These are phyloP conservation scores for Mantis religiosa DNA, from an alignment of 2,888 invertebrate species.

Conservation along the genomic window DNA sequence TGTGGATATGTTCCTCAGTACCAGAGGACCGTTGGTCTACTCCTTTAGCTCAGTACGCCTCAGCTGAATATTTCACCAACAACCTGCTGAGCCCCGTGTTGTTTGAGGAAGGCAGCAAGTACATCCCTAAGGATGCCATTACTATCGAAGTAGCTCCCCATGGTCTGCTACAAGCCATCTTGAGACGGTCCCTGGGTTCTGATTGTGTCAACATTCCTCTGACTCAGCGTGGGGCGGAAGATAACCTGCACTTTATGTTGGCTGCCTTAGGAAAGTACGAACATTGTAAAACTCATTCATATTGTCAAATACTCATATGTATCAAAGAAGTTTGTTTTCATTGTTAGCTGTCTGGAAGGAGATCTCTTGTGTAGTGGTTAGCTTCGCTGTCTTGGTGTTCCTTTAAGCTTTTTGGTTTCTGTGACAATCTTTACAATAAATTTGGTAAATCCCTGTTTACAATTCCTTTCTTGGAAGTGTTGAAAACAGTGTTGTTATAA, in stretches of 20 bases:
- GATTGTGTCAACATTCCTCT: constrained; percentile 71
- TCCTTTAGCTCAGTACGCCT: constrained; percentile 59
- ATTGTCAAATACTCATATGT: too few relatives aligned
- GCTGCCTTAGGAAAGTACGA: constrained; percentile 62
- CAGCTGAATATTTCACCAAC: constrained; percentile 84
- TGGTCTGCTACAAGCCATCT: constrained; percentile 79
- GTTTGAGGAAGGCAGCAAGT: constrained; percentile 76
- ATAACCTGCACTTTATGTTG: constrained; percentile 61
- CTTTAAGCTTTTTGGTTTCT: too few relatives aligned
- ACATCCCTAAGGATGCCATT: constrained; percentile 77
- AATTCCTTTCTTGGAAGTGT: too few relatives aligned
- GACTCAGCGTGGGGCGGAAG: constrained; percentile 65
- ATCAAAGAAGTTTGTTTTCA: too few relatives aligned
- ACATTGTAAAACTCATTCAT: neutral
- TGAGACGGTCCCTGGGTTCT: constrained; percentile 67
- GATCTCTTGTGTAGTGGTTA: too few relatives aligned
- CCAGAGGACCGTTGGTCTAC: constrained; percentile 68
- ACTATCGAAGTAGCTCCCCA: constrained; percentile 88
- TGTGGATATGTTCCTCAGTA: constrained; percentile 85
- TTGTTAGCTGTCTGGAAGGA: too few relatives aligned
- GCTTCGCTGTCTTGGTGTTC: too few relatives aligned
- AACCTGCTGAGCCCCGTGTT: constrained; percentile 64
- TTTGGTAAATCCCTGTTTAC: too few relatives aligned
- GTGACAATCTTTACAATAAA: too few relatives aligned
- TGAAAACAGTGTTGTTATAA: too few relatives aligned